phyloP scores from a whole-genome alignment of 2,888 invertebrate species.

The Dorcus hopei region DNA sequence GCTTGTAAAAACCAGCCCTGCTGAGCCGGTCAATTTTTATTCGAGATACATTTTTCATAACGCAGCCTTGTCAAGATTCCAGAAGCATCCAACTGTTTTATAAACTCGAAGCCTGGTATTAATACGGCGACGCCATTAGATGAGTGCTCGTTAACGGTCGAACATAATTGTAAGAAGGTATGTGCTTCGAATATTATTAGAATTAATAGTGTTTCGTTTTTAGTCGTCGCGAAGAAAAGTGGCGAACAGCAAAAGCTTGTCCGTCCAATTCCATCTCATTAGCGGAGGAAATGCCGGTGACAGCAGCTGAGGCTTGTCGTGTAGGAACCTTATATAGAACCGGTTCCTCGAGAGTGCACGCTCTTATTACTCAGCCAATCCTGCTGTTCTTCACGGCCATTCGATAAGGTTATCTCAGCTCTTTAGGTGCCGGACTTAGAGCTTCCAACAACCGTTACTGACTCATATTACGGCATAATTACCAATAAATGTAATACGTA shows the following conservation, averaged over 20 bases:
- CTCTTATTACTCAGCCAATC: slow-evolving; percentile 43
- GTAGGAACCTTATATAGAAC: slow-evolving; percentile 48
- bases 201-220: slow-evolving; percentile 24
- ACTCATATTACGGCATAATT: slow-evolving; percentile 13
- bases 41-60: slow-evolving; percentile 48
- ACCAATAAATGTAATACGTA: neutral
- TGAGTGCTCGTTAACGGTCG: slow-evolving; percentile 28
- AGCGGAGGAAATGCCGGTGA: slow-evolving; percentile 51
- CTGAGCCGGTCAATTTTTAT: slow-evolving; percentile 17
- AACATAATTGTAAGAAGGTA: slow-evolving; percentile 25
- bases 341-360: slow-evolving; percentile 39
- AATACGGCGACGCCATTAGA: slow-evolving; percentile 42
- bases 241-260: slow-evolving; percentile 42
- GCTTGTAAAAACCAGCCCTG: slow-evolving; percentile 15
- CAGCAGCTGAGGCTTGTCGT: slow-evolving; percentile 45
- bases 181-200: slow-evolving; percentile 41
- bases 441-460: slow-evolving; percentile 13
- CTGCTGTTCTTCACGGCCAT: slow-evolving; percentile 42
- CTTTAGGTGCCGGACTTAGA: slow-evolving; percentile 16
- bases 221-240: slow-evolving; percentile 21
- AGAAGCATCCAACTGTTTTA: slow-evolving; percentile 38
- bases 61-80: slow-evolving; percentile 43
- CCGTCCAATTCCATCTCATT: slow-evolving; percentile 53
- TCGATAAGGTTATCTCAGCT: slow-evolving; percentile 47
- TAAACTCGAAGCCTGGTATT: slow-evolving; percentile 34